Evolutionary conservation across 2,113 vertebrate species (phyloP).

Genomic region (Megalops atlanticus): DNA sequence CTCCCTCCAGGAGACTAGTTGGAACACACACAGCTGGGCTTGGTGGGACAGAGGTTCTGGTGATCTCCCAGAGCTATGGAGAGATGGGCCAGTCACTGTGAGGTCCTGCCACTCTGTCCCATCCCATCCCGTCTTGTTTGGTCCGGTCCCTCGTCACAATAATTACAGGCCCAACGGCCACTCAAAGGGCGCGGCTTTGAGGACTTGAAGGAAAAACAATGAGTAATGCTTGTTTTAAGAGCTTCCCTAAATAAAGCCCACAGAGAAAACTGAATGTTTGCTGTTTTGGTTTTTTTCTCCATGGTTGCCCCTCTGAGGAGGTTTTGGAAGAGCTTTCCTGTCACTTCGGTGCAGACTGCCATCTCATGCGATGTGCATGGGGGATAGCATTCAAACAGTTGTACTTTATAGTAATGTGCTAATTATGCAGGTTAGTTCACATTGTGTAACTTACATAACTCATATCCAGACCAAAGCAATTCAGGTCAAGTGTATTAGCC

Average conservation of each 20-base stretch:
- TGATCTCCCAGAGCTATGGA: background rate
- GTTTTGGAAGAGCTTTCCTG: slow-evolving; percentile 3
- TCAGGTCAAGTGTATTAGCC: background rate
- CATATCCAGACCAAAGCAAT: background rate
- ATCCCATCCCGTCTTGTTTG: slow-evolving; percentile 11
- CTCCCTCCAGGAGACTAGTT: background rate
- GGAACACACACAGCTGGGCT: background rate
- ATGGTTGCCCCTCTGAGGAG: background rate
- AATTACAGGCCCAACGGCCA: slow-evolving; percentile 43
- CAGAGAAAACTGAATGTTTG: slow-evolving; percentile 20
- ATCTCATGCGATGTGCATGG: background rate
- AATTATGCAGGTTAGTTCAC: too few species aligned
- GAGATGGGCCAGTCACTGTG: slow-evolving; percentile 19
- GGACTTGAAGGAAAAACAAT: slow-evolving; percentile 39
- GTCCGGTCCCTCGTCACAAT: slow-evolving; percentile 28
- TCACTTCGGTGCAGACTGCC: background rate
- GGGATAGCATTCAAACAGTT: background rate
- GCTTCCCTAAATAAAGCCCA: slow-evolving; percentile 34
- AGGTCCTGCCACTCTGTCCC: slow-evolving; percentile 27
- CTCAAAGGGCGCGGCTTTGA: slow-evolving; percentile 40
- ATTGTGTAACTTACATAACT: too few species aligned
- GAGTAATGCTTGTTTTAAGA: slow-evolving; percentile 40
- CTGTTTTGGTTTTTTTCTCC: slow-evolving; percentile 14
- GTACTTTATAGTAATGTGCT: background rate
- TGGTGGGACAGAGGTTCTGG: background rate